These are phyloP conservation scores for Rhea americana DNA, from an alignment of 2,113 vertebrate genomes.

Conservation along the genomic window DNA sequence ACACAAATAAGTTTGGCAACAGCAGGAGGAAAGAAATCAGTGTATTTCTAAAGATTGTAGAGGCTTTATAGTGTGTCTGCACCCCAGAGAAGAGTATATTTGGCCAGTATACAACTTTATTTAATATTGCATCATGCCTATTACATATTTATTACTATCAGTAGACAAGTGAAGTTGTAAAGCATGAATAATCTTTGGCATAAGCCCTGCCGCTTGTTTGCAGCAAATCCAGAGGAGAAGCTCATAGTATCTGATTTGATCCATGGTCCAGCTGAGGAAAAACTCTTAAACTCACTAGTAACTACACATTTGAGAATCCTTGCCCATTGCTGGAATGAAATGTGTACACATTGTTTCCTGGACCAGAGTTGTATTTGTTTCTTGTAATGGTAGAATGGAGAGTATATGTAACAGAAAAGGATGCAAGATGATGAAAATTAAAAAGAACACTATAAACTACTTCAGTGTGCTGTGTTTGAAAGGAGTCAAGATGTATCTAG, in stretches of 20 bases:
- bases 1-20: background rate
- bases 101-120: background rate
- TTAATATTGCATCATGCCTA: background rate
- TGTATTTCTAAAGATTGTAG: background rate
- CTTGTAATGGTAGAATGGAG: background rate
- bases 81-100: background rate
- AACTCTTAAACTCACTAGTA: background rate
- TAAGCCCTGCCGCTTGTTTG: background rate
- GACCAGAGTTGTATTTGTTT: background rate
- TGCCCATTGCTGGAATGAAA: background rate
- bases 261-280: background rate
- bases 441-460: background rate
- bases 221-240: background rate
- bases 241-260: background rate
- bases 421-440: background rate
- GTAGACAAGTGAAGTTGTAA: background rate
- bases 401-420: background rate
- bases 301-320: background rate
- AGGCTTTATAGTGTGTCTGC: background rate
- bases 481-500: background rate
- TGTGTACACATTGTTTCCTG: background rate
- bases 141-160: slow-evolving; percentile 1
- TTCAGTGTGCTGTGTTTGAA: background rate
- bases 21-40: background rate
- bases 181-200: background rate